Evolutionary conservation across 2,113 vertebrate species (phyloP), one percentile per base, ranked within the genome.

Genomic region (Alethe castanea): DNA sequence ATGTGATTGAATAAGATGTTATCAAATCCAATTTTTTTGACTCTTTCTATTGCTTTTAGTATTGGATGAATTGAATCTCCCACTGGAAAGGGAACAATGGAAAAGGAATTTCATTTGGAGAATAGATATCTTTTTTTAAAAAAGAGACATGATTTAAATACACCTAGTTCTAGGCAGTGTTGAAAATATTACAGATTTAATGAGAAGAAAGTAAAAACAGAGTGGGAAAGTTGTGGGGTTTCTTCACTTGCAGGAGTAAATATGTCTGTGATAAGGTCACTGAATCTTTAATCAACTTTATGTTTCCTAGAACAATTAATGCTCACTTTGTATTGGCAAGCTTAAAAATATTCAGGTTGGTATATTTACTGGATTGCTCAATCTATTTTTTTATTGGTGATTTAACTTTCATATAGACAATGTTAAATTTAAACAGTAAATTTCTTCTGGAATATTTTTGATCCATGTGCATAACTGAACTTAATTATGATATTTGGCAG

Each of bases 201-300:
- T 0, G 5, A 69, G 24, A 62, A 67, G 18, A 3, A 57, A 62
- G 3, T 28, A 35, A 77, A 87, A 92, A 52, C 1, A 52, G 7
- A 28, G 60, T 13, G 14, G 4, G 19, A 56, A 73, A 80, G 1
- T 33, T 0, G 0, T 38, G 14, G 0, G 19, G 0, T 42, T 84
- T 40, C 72, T 64, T 28, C 13, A 53, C 16, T 47, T 47, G 35
- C 19, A 81, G 14, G 35, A 69, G 16, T 50, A 67, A 86, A 82
- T 80, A n/a, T 42, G n/a, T 64, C 40, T 71, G 16, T 71, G 31
- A 59, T 61, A 79, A 62, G 8, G 7, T 53, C 31, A 33, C 14
- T 22, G n/a, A 61, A 81, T 70, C 11, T 10, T 81, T 70, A 73
- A 8, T 31, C 48, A 16, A 31, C 3, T 19, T 74, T 57, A 24